Evolutionary conservation across 2,797 vertebrate species (phyloP).

Genomic region (Gallinago nigripennis): DNA sequence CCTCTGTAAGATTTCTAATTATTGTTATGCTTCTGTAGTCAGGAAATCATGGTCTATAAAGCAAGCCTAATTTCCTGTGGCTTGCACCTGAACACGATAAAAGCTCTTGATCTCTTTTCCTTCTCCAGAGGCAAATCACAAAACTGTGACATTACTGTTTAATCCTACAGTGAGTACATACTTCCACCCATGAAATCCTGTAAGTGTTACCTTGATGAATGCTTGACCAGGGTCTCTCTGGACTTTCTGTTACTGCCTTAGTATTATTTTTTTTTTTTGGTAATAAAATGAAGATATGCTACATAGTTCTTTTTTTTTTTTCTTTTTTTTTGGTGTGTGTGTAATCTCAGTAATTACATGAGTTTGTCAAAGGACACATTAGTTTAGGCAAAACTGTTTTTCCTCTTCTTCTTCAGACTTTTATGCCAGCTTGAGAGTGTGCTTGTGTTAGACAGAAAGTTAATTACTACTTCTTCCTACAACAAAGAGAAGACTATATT

Average conservation of each 20-base stretch:
- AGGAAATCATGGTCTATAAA: constrained; percentile 72
- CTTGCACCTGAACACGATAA: constrained; percentile 75
- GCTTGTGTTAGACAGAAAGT: background rate
- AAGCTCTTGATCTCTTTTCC: constrained; percentile 72
- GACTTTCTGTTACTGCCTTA: background rate
- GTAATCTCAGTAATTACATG: background rate
- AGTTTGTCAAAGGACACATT: constrained; percentile 3
- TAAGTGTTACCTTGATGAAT: constrained; percentile 36
- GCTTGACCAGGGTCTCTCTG: background rate
- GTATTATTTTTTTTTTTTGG: background rate
- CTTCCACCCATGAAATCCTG: constrained; percentile 28
- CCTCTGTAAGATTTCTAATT: constrained; percentile 62
- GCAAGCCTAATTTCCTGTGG: constrained; percentile 68
- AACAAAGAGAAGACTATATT: constrained; percentile 36
- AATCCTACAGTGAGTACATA: constrained; percentile 56
- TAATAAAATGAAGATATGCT: constrained; percentile 10
- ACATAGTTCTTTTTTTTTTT: background rate
- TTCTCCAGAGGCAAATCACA: constrained; percentile 70
- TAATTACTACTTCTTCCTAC: constrained; percentile 46
- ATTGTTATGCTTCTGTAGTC: constrained; percentile 62
- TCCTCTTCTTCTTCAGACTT: background rate
- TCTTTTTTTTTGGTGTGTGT: background rate
- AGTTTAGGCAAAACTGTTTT: background rate
- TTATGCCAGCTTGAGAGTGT: background rate
- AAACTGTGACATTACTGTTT: constrained; percentile 56